Evolutionary conservation across 2,888 invertebrate genomes (phyloP).

Genomic region (Pemphredon lugubris): DNA sequence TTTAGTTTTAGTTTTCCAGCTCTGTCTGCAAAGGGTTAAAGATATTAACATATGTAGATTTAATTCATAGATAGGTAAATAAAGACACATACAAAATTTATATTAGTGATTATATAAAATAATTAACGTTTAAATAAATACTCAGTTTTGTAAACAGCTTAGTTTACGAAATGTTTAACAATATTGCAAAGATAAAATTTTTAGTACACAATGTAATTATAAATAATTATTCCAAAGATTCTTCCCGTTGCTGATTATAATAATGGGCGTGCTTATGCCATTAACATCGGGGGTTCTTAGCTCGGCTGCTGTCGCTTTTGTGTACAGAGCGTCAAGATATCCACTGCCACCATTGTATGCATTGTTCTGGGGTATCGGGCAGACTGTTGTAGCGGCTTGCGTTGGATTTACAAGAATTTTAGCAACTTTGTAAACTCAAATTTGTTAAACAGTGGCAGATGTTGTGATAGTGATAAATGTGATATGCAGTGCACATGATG

Average conservation of each 20-base stretch:
- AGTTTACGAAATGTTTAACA: too few species aligned
- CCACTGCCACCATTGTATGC: slow-evolving; percentile 96
- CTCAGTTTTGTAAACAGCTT: too few species aligned
- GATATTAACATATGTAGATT: too few species aligned
- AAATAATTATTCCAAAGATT: slow-evolving; percentile 84
- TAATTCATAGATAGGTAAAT: too few species aligned
- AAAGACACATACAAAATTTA: too few species aligned
- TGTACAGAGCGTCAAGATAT: slow-evolving; percentile 94
- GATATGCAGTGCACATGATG: slow-evolving; percentile 13
- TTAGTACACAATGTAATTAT: not conserved
- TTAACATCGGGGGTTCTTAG: slow-evolving; percentile 93
- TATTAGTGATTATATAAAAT: too few species aligned
- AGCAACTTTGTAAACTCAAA: slow-evolving; percentile 89
- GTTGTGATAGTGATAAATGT: slow-evolving; percentile 19
- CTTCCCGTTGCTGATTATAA: slow-evolving; percentile 92
- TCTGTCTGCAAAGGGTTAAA: too few species aligned
- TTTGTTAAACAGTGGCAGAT: slow-evolving; percentile 6
- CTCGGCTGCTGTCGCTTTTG: slow-evolving; percentile 96
- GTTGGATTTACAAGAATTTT: slow-evolving; percentile 96
- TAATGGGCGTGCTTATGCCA: slow-evolving; percentile 95
- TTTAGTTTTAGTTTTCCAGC: too few species aligned
- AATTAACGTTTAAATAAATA: too few species aligned
- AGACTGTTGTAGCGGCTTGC: slow-evolving; percentile 93
- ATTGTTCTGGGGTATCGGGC: slow-evolving; percentile 96
- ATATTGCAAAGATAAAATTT: not conserved